Conservation (phyloP, 2,888 invertebrate genomes). For the Cordilura impudica region DNA sequence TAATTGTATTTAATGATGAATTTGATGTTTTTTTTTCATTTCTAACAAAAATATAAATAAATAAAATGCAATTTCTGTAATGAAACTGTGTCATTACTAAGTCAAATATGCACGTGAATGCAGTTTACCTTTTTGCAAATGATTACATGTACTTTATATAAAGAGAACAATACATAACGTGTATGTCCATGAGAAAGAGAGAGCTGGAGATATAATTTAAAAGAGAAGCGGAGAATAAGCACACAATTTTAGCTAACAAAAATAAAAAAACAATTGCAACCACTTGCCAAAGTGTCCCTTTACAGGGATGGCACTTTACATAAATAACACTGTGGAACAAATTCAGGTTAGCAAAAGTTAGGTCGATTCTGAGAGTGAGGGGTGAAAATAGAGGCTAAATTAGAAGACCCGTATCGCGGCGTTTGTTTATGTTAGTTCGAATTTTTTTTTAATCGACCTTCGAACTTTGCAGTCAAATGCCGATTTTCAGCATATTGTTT, state of each 20-base stretch:
- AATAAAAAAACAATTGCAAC: conserved; percentile 13
- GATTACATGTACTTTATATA: neutral
- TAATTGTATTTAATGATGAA: neutral
- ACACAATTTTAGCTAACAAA: neutral
- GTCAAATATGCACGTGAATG: conserved; percentile 54
- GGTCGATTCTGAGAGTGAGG: no score
- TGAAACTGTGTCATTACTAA: conserved; percentile 52
- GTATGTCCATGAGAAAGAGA: neutral
- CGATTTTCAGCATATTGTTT: no score
- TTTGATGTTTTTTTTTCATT: neutral
- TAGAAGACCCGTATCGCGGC: no score
- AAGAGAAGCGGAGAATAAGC: neutral
- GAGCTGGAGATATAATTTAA: neutral
- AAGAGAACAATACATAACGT: neutral
- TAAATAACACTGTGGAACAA: no score
- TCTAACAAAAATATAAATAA: neutral
- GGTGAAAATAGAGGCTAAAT: no score
- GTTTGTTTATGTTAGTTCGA: no score
- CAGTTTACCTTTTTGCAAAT: conserved; percentile 7
- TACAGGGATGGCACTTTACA: conserved; percentile 25
- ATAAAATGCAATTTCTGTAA: neutral
- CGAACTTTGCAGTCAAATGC: no score
- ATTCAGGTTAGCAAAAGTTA: no score
- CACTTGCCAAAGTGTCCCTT: conserved; percentile 24
- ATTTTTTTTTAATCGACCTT: no score